Evolutionary conservation across 2,113 vertebrate genomes (phyloP).

Genomic region (Oophaga pumilio): DNA sequence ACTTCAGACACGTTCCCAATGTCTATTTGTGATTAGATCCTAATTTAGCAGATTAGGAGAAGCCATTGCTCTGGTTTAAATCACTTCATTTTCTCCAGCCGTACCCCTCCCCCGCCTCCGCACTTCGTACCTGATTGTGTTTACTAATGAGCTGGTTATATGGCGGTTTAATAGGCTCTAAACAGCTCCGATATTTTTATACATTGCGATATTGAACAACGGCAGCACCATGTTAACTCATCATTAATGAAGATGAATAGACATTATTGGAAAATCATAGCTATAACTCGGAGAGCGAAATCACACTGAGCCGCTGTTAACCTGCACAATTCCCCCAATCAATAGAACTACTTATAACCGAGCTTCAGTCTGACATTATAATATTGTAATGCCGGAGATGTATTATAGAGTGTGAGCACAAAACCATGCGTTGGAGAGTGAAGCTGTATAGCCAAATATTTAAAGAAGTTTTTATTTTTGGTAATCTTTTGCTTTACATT

Average conservation of each 20-base stretch:
- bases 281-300: constrained; percentile 47
- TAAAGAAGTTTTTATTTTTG: no score
- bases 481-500: no score
- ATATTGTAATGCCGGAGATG: constrained; percentile 3
- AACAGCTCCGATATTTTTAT: constrained; percentile 38
- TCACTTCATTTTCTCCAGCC: neutral
- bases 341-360: constrained; percentile 25
- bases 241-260: constrained; percentile 52
- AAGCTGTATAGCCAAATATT: neutral
- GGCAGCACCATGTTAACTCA: constrained; percentile 28
- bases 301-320: constrained; percentile 36
- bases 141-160: constrained; percentile 30
- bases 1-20: neutral
- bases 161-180: constrained; percentile 28
- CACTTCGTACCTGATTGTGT: constrained; percentile 9
- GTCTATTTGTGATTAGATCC: neutral
- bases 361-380: neutral
- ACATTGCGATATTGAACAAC: constrained; percentile 33
- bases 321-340: constrained; percentile 31
- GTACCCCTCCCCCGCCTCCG: neutral
- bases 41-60: constrained; percentile 3
- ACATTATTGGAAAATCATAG: constrained; percentile 53
- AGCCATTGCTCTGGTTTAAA: neutral
- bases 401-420: neutral
- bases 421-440: neutral